phyloP scores from a whole-genome alignment of 2,113 vertebrate species.

The Calidris pygmaea region DNA sequence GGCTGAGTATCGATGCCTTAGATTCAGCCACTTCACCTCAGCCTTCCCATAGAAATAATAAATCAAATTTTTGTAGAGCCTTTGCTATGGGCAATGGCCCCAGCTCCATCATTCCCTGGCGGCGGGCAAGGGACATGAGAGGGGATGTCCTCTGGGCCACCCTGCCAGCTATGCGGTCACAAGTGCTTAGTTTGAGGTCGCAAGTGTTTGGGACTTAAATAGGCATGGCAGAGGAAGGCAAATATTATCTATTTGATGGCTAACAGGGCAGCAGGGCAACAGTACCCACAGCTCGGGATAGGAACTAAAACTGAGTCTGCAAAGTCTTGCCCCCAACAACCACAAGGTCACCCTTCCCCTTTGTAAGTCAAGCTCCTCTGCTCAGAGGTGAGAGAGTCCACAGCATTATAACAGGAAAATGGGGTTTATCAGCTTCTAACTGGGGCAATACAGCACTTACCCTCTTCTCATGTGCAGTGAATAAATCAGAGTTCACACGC shows the following conservation, averaged over 20 bases:
- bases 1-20: neutral
- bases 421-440: neutral
- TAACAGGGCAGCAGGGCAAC: neutral
- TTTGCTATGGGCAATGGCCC: neutral
- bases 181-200: neutral
- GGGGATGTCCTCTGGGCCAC: no score
- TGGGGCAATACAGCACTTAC: neutral
- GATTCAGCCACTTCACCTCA: neutral
- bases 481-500: neutral
- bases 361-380: neutral
- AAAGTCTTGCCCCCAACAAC: neutral
- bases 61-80: neutral
- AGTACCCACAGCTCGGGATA: neutral
- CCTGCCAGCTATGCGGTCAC: neutral
- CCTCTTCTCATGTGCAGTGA: neutral
- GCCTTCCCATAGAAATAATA: neutral
- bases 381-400: neutral
- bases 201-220: neutral
- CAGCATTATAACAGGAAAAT: neutral
- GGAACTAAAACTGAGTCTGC: neutral
- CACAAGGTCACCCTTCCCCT: neutral
- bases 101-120: neutral
- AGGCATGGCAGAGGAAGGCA: neutral
- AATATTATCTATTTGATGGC: accelerated
- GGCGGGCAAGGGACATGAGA: neutral